Conservation (phyloP, 2,797 vertebrate species). For the Channa striata region DNA sequence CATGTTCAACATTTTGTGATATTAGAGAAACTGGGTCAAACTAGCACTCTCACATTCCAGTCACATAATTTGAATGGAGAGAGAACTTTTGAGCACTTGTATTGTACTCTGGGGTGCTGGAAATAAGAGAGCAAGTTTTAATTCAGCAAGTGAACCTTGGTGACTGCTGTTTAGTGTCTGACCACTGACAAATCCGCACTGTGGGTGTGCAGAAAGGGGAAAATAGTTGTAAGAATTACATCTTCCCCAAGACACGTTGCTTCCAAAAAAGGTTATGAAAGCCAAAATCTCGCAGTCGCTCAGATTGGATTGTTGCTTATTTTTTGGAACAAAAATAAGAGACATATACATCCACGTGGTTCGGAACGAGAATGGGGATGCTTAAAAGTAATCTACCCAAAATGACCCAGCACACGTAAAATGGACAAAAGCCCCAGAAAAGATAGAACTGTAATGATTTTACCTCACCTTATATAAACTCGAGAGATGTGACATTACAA, state of each 20-base stretch:
- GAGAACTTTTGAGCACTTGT: constrained; percentile 64
- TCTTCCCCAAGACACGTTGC: constrained; percentile 34
- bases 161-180: constrained; percentile 37
- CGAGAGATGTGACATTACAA: constrained; percentile 74
- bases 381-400: constrained; percentile 74
- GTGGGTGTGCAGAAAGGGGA: constrained; percentile 24
- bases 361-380: constrained; percentile 71
- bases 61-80: constrained; percentile 60
- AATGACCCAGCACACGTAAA: constrained; percentile 73
- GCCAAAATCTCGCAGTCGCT: constrained; percentile 46
- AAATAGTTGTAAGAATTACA: constrained; percentile 42
- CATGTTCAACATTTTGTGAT: constrained; percentile 78
- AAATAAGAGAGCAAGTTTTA: constrained; percentile 48
- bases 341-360: constrained; percentile 39
- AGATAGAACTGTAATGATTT: constrained; percentile 63
- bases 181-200: constrained; percentile 22
- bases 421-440: constrained; percentile 65
- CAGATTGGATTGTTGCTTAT: constrained; percentile 42
- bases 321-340: constrained; percentile 35
- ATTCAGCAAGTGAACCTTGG: constrained; percentile 48
- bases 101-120: constrained; percentile 49
- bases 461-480: constrained; percentile 70
- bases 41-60: constrained; percentile 62
- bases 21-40: constrained; percentile 79
- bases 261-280: constrained; percentile 56